Conservation (phyloP, 1,140 invertebrate genomes). For the Pectinophora gossypiella region DNA sequence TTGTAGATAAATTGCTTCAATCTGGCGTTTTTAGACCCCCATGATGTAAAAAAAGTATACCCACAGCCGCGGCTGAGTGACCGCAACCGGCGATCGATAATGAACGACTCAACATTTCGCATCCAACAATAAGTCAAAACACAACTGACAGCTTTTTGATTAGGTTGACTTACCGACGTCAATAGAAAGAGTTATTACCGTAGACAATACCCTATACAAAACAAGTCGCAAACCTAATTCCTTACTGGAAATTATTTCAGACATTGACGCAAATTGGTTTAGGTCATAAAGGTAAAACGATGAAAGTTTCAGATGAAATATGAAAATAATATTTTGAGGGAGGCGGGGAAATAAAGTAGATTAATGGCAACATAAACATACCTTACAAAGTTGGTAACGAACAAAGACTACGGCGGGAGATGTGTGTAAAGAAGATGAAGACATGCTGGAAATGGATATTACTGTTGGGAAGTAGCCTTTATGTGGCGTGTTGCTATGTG, state of each 20-base stretch:
- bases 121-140: background rate
- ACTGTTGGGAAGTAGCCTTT: background rate
- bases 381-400: constrained; percentile 10
- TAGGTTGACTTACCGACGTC: no score
- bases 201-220: no score
- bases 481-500: background rate
- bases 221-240: no score
- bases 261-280: background rate
- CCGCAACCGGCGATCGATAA: no score
- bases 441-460: constrained; percentile 26
- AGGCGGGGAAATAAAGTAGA: no score
- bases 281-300: background rate
- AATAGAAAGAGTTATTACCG: no score
- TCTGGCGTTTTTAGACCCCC: no score
- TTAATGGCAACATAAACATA: constrained; percentile 18
- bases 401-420: constrained; percentile 18
- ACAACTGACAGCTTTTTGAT: background rate
- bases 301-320: background rate
- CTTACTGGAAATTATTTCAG: background rate
- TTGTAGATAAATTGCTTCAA: no score
- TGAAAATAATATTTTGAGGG: background rate
- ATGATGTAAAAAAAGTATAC: no score
- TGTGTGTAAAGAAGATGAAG: constrained; percentile 12
- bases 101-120: background rate
- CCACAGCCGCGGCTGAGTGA: no score